phyloP scores from a whole-genome alignment of 2,888 invertebrate genomes.

The Branchipolynoe longqiensis region DNA sequence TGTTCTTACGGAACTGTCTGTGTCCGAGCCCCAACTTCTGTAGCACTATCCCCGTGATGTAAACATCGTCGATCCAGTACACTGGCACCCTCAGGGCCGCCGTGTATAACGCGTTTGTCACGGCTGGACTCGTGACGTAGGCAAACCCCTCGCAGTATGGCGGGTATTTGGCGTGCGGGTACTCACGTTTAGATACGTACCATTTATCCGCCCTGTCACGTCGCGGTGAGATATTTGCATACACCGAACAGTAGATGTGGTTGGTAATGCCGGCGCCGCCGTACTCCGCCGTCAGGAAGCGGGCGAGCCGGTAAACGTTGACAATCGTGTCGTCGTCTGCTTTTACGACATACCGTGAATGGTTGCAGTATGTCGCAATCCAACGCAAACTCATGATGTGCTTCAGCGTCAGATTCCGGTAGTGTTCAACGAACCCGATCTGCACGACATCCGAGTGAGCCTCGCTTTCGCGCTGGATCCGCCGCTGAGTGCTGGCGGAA shows the following conservation, averaged over 20 bases:
- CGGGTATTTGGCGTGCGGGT: conserved; percentile 69
- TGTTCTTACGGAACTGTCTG: conserved; percentile 33
- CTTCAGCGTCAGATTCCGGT: conserved; percentile 79
- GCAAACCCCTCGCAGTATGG: conserved; percentile 74
- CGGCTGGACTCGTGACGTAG: conserved; percentile 69
- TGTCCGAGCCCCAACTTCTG: conserved; percentile 64
- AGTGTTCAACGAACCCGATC: conserved; percentile 77
- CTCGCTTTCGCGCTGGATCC: neutral
- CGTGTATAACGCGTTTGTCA: conserved; percentile 65
- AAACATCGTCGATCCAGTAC: conserved; percentile 76
- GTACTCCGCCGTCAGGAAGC: conserved; percentile 66
- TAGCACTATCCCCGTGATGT: conserved; percentile 72
- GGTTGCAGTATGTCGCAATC: conserved; percentile 75
- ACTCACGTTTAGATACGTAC: conserved; percentile 67
- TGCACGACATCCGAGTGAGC: conserved; percentile 70
- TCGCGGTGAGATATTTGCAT: conserved; percentile 65
- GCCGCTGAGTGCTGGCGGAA: neutral
- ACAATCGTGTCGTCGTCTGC: conserved; percentile 78
- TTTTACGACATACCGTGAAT: conserved; percentile 70
- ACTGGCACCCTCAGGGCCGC: conserved; percentile 66
- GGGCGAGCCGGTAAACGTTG: conserved; percentile 84
- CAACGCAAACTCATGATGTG: conserved; percentile 76
- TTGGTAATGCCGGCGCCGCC: conserved; percentile 64
- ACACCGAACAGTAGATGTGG: conserved; percentile 71
- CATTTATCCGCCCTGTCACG: conserved; percentile 70